These are phyloP conservation scores for Ophthalmolycus amberensis DNA, from an alignment of 2,113 vertebrate genomes.

Conservation along the genomic window DNA sequence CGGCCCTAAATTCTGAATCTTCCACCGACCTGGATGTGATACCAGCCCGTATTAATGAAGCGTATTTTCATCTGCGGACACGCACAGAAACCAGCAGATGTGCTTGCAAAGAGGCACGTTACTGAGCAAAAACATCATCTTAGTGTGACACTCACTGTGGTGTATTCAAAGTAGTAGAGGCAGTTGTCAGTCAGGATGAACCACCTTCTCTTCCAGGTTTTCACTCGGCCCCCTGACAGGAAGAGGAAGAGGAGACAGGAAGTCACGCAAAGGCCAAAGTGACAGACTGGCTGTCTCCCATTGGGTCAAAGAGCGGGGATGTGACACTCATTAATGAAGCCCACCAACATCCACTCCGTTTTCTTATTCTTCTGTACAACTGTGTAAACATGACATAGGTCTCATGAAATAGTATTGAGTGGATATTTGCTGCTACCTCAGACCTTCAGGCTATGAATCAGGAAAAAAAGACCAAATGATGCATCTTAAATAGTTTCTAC, in stretches of 20 bases:
- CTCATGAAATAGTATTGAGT: background rate
- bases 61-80: background rate
- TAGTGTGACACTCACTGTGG: constrained; percentile 88
- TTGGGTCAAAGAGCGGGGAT: constrained; percentile 54
- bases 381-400: background rate
- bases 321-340: constrained; percentile 19
- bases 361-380: background rate
- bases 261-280: constrained; percentile 54
- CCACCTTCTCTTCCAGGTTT: constrained; percentile 96
- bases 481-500: constrained; percentile 2
- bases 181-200: constrained; percentile 97
- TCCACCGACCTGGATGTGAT: background rate
- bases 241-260: constrained; percentile 66
- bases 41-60: background rate
- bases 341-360: background rate
- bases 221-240: constrained; percentile 86
- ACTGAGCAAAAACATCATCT: background rate
- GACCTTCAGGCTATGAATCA: background rate
- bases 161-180: constrained; percentile 97
- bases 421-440: background rate
- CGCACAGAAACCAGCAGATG: background rate
- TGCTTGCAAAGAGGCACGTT: background rate
- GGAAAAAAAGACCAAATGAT: background rate
- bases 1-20: background rate
- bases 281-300: constrained; percentile 64